These are phyloP conservation scores for Acleris holmiana DNA, from an alignment of 2,888 invertebrate species.

Conservation along the genomic window DNA sequence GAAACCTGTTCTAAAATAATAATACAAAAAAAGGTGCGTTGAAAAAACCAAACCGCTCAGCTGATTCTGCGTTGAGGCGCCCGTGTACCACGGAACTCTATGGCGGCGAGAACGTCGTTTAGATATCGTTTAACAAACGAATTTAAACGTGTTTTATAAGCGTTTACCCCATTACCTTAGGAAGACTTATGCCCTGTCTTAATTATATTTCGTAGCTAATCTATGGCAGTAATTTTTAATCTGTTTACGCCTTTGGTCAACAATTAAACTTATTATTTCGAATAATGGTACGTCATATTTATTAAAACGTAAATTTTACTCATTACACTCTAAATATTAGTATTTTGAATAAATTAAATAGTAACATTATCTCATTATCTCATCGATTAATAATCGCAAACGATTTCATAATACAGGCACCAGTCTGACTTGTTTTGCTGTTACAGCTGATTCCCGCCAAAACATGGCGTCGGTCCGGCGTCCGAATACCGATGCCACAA, in stretches of 20 bases:
- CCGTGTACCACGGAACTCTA: conserved; percentile 42
- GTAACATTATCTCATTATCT: neutral
- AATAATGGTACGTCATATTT: too few species aligned
- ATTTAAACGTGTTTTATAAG: neutral
- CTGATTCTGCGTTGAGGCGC: conserved; percentile 49
- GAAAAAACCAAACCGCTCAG: conserved; percentile 46
- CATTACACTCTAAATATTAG: too few species aligned
- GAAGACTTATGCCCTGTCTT: neutral
- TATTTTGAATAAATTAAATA: neutral
- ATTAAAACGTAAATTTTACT: too few species aligned
- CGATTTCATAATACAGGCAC: conserved; percentile 43
- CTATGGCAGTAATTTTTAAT: neutral
- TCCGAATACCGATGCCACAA: conserved; percentile 30
- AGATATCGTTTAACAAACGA: conserved; percentile 25
- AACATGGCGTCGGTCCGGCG: conserved; percentile 39
- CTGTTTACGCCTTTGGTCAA: neutral
- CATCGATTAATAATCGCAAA: neutral
- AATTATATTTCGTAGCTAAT: neutral
- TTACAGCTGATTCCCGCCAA: conserved; percentile 51
- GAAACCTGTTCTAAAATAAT: conserved; percentile 41
- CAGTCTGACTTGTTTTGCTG: conserved; percentile 40
- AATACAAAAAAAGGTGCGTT: conserved; percentile 44
- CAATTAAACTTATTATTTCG: neutral
- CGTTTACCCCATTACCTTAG: neutral
- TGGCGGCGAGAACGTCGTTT: conserved; percentile 30